Percentiles rank a stretch among this genome's conserved stretches.
Conservation (phyloP, 2,888 invertebrate species). For the Andrena haemorrhoa region DNA sequence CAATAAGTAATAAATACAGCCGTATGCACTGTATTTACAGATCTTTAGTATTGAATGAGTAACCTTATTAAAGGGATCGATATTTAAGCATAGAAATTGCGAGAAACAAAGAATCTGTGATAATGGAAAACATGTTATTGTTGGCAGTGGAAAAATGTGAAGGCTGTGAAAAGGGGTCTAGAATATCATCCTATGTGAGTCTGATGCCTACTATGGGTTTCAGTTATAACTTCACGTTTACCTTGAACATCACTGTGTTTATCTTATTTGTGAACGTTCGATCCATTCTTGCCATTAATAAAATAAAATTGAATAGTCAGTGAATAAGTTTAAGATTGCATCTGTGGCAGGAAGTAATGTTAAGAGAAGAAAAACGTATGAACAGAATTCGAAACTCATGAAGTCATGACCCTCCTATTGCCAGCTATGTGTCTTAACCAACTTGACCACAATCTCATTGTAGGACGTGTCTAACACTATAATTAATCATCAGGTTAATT, state of each 20-base stretch:
- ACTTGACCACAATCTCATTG: too few relatives aligned
- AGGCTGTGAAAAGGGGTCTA: background rate
- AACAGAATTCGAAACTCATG: too few relatives aligned
- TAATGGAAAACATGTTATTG: background rate
- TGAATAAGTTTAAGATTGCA: background rate
- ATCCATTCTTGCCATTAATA: background rate
- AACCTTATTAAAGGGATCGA: background rate
- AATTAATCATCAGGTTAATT: too few relatives aligned
- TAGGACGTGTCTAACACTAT: too few relatives aligned
- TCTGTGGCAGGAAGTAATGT: background rate
- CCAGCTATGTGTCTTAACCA: too few relatives aligned
- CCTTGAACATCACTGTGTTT: background rate
- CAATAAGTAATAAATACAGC: too few relatives aligned
- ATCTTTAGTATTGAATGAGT: background rate
- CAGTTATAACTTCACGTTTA: background rate
- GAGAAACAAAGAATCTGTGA: constrained; percentile 3
- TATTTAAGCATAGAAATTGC: constrained; percentile 1
- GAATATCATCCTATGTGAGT: background rate
- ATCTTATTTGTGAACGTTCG: background rate
- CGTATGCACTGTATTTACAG: background rate
- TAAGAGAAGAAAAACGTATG: too few relatives aligned
- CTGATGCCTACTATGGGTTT: background rate
- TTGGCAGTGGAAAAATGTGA: background rate
- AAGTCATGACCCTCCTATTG: too few relatives aligned
- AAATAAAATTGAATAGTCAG: background rate